Evolutionary conservation across 2,888 invertebrate genomes (phyloP), one percentile per base, ranked within the genome.

Genomic region (Acanthosepion pharaonis): DNA sequence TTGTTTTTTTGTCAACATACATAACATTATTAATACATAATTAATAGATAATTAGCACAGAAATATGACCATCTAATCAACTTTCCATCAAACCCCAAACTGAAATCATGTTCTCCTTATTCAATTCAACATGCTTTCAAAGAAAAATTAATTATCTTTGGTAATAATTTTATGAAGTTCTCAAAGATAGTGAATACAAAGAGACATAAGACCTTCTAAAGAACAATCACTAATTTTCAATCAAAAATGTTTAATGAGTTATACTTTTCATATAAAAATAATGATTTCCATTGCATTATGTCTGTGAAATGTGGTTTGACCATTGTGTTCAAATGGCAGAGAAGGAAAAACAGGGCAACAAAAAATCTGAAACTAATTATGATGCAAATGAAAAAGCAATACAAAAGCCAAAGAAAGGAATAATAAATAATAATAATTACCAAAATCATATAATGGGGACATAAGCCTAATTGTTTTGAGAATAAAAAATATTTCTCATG

Each of bases 111-210:
- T n/a, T n/a, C n/a, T n/a, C 11, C n/a, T 78, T 33, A 33, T 78
- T 78, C n/a, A 78, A 78, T 78, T 78, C n/a, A 33, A 78, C 78
- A 78, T 78, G 59, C 23, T 59, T 59, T 23, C 15, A n/a, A 78
- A 78, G n/a, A n/a, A 78, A 78, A 78, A 78, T n/a, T 78, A 78
- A 78, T 78, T 78, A 78, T 78, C n/a, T 78, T 78, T 78, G 78
- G n/a, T 78, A 78, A 78, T 78, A 78, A 33, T 33, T 78, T 78
- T 78, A 78, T 33, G 33, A 78, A 78, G 78, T 78, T 78, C 78
- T 33, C 78, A 78, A 78, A 78, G 78, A 78, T 33, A 78, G 78
- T n/a, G n/a, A 78, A 6, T n/a, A 78, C 78, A 78, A 78, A 78
- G 78, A 78, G n/a, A 78, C 78, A 78, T 78, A 78, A 33, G 78